Evolutionary conservation across 2,113 vertebrate species (phyloP).

Genomic region (Rhodinocichla rosea): DNA sequence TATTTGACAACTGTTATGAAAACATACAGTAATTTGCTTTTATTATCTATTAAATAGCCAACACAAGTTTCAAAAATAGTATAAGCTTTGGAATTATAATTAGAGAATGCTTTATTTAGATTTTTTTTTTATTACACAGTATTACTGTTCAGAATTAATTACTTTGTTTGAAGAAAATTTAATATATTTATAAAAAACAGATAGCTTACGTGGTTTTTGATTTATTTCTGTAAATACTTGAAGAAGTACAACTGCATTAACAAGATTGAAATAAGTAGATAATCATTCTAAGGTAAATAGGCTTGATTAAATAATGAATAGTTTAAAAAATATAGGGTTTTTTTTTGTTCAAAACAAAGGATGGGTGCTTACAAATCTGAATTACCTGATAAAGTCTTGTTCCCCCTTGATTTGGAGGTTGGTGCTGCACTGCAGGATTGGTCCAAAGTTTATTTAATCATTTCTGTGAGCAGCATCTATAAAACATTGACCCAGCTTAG

Average conservation of each 20-base stretch:
- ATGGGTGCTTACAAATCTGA: neutral
- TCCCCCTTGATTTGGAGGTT: neutral
- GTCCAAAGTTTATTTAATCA: neutral
- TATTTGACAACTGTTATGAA: slow-evolving; percentile 68
- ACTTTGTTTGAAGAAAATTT: slow-evolving; percentile 55
- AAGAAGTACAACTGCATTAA: neutral
- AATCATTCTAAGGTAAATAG: neutral
- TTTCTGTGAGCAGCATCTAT: neutral
- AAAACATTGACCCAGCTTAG: neutral
- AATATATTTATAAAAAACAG: slow-evolving; percentile 31
- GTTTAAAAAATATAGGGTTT: neutral
- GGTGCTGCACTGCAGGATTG: neutral
- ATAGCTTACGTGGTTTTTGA: neutral
- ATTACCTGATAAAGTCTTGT: neutral
- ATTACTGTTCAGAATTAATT: slow-evolving; percentile 50
- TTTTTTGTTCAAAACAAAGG: neutral
- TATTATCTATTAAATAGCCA: slow-evolving; percentile 66
- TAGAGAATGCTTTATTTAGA: slow-evolving; percentile 49
- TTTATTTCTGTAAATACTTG: neutral
- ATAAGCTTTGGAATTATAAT: slow-evolving; percentile 59
- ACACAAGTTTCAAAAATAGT: slow-evolving; percentile 57
- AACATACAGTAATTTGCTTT: slow-evolving; percentile 68
- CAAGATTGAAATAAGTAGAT: slow-evolving; percentile 18
- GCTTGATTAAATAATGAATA: neutral
- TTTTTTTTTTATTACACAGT: slow-evolving; percentile 23